These are phyloP conservation scores for Thunnus thynnus DNA, from an alignment of 2,113 vertebrate species.

Conservation along the genomic window DNA sequence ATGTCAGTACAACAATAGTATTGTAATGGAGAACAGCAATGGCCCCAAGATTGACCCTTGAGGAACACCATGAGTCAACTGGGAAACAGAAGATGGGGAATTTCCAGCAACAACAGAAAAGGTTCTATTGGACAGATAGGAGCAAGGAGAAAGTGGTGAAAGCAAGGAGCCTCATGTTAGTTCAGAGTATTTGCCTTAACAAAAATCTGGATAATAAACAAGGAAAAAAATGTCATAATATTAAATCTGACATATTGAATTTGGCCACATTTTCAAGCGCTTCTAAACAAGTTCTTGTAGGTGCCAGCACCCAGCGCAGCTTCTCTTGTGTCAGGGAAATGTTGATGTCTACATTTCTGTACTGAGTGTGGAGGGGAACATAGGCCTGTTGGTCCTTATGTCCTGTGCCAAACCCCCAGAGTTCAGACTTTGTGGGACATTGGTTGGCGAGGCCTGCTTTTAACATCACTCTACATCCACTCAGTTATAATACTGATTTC, in stretches of 20 bases:
- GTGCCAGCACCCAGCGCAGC: slow-evolving; percentile 24
- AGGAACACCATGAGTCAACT: too few species aligned
- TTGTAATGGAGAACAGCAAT: too few species aligned
- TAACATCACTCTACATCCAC: slow-evolving; percentile 28
- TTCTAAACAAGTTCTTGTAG: background rate
- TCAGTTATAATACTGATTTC: slow-evolving; percentile 27
- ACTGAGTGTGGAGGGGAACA: slow-evolving; percentile 32
- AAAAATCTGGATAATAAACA: background rate
- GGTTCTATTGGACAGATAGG: too few species aligned
- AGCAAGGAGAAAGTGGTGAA: background rate
- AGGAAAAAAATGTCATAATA: background rate
- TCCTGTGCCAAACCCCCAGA: slow-evolving; percentile 52
- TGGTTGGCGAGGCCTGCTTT: slow-evolving; percentile 25
- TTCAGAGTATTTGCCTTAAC: background rate
- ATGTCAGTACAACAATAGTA: too few species aligned
- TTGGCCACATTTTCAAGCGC: background rate
- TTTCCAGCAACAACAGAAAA: too few species aligned
- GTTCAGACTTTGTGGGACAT: slow-evolving; percentile 50
- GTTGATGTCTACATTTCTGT: slow-evolving; percentile 42
- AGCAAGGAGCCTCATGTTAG: background rate
- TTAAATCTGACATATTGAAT: slow-evolving; percentile 17
- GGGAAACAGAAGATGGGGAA: too few species aligned
- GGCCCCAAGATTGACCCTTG: too few species aligned
- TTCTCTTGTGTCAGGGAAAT: slow-evolving; percentile 3
- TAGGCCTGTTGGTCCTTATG: slow-evolving; percentile 21